A percentile compares a stretch with the other conserved stretches of the same genome.
These are phyloP conservation scores for Watsonalla cultraria DNA, from an alignment of 2,888 invertebrate species.

Conservation along the genomic window DNA sequence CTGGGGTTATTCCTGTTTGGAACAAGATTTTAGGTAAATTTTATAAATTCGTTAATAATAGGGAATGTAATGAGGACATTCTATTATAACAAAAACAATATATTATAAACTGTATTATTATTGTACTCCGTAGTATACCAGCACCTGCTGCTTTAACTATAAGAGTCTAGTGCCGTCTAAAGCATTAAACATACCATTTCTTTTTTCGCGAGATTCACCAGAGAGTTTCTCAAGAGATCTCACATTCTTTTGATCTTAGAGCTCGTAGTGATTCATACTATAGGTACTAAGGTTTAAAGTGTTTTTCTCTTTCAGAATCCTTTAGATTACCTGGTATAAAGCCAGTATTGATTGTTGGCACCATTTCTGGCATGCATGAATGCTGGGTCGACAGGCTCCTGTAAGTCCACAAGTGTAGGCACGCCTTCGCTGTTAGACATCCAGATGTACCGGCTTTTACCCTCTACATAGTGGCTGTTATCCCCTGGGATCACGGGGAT, in stretches of 20 bases:
- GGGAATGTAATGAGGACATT: too few species aligned
- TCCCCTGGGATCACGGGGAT: constrained; percentile 30
- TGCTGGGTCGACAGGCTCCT: constrained; percentile 24
- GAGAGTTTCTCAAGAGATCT: too few species aligned
- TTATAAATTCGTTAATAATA: constrained; percentile 10
- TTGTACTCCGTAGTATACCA: too few species aligned
- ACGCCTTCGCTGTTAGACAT: constrained; percentile 39
- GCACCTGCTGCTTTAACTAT: too few species aligned
- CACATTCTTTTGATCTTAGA: too few species aligned
- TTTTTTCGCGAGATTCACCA: too few species aligned
- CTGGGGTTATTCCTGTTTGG: constrained; percentile 36
- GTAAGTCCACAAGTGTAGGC: constrained; percentile 36
- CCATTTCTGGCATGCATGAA: constrained; percentile 22
- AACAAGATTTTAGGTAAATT: constrained; percentile 7
- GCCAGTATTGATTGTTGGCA: constrained; percentile 37
- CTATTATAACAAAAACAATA: too few species aligned
- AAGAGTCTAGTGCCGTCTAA: background rate
- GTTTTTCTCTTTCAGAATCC: too few species aligned
- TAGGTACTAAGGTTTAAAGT: too few species aligned
- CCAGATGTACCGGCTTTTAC: constrained; percentile 44
- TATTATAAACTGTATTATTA: too few species aligned
- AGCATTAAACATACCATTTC: too few species aligned
- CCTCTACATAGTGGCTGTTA: constrained; percentile 39
- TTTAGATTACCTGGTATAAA: constrained; percentile 28
- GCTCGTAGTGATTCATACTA: too few species aligned